These are phyloP conservation scores for Pandemis cinnamomeana DNA, from an alignment of 2,888 invertebrate genomes.

Conservation along the genomic window DNA sequence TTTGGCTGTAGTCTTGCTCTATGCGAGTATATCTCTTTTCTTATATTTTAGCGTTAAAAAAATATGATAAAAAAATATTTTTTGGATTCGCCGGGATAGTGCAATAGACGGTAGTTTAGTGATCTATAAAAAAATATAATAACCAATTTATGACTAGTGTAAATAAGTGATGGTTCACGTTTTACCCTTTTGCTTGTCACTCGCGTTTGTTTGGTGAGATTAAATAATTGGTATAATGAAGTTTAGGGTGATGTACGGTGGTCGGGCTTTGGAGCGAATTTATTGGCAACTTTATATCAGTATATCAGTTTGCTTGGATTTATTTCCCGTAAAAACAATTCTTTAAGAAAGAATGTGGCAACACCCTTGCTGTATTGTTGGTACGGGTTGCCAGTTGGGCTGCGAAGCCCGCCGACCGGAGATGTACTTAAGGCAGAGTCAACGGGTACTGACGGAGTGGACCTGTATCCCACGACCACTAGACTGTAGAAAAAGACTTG, in stretches of 20 bases:
- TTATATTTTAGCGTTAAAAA: constrained; percentile 65
- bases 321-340: not conserved
- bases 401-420: not conserved
- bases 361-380: not conserved
- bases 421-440: constrained; percentile 44
- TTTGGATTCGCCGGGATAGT: constrained; percentile 81
- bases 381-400: not conserved
- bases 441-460: constrained; percentile 45
- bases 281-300: not conserved
- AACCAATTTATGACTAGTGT: constrained; percentile 64
- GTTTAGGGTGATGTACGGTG: constrained; percentile 1
- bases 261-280: constrained; percentile 3
- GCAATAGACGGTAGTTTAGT: constrained; percentile 80
- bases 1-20: constrained; percentile 48
- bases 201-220: constrained; percentile 41
- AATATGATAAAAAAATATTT: constrained; percentile 61
- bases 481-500: constrained; percentile 83
- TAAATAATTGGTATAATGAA: constrained; percentile 4
- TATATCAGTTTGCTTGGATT: too few species aligned
- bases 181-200: constrained; percentile 57
- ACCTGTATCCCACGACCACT: constrained; percentile 79
- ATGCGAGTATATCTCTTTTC: constrained; percentile 48
- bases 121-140: constrained; percentile 56
- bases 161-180: constrained; percentile 59
- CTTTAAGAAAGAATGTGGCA: not conserved